phyloP scores from a whole-genome alignment of 2,797 vertebrate species.

The Hoplostethus mediterraneus region DNA sequence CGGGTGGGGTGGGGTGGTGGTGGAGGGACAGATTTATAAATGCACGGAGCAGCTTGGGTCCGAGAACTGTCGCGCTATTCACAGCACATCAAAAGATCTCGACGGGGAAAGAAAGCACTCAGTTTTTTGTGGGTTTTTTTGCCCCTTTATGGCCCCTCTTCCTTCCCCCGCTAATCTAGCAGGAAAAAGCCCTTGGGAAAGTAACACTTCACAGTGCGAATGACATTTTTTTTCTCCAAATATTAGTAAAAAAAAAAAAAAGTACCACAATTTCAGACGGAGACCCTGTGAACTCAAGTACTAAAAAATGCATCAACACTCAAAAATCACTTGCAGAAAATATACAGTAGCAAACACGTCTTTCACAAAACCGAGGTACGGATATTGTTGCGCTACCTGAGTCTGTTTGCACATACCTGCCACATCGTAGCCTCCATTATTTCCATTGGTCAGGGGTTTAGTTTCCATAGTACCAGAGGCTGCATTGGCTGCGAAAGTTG shows the following conservation, averaged over 20 bases:
- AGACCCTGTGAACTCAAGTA: too few species aligned
- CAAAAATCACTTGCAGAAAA: too few species aligned
- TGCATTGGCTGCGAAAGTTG: slow-evolving; percentile 63
- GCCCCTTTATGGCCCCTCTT: not conserved
- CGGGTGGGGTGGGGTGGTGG: not conserved
- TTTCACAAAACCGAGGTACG: not conserved
- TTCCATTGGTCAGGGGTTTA: slow-evolving; percentile 72
- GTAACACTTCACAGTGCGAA: not conserved
- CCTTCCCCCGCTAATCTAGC: not conserved
- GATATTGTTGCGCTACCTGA: slow-evolving; percentile 15
- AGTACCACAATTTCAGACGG: not conserved
- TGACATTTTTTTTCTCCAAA: not conserved
- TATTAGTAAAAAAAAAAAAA: not conserved
- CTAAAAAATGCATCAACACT: too few species aligned
- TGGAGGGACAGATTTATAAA: not conserved
- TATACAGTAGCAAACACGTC: too few species aligned
- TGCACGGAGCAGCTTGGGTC: slow-evolving; percentile 20
- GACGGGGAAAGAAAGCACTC: not conserved
- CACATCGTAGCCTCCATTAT: slow-evolving; percentile 66
- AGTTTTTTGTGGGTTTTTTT: not conserved
- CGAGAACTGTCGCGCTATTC: slow-evolving; percentile 16
- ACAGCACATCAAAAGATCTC: slow-evolving; percentile 35
- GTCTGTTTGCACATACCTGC: slow-evolving; percentile 76
- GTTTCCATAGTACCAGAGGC: slow-evolving; percentile 77
- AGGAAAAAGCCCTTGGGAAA: not conserved